Evolutionary conservation across 2,113 vertebrate genomes (phyloP).

Genomic region (Corynorhinus townsendii): DNA sequence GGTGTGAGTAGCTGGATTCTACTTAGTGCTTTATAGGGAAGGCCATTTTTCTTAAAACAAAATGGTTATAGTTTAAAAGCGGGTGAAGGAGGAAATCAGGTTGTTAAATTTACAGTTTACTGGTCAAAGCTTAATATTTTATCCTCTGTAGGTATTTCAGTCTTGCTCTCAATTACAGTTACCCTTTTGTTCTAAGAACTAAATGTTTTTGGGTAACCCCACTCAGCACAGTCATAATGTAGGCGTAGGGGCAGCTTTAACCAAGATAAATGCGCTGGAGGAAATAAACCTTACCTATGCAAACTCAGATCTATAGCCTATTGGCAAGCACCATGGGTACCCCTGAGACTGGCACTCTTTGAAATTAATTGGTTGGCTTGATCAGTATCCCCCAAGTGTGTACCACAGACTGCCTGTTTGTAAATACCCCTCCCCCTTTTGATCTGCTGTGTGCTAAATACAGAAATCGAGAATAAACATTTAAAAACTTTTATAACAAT

Average conservation of each 20-base stretch:
- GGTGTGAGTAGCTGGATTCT: background rate
- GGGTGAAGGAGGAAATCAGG: background rate
- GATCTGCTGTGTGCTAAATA: background rate
- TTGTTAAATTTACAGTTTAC: constrained; percentile 2
- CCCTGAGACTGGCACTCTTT: background rate
- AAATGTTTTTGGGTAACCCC: background rate
- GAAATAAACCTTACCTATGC: background rate
- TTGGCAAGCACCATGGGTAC: background rate
- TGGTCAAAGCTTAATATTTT: background rate
- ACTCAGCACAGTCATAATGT: background rate
- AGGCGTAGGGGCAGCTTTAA: background rate
- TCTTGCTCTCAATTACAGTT: background rate
- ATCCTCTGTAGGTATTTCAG: background rate
- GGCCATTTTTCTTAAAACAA: background rate
- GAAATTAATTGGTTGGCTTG: background rate
- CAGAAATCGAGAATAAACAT: background rate
- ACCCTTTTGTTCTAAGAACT: background rate
- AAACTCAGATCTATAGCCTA: background rate
- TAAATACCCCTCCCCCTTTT: background rate
- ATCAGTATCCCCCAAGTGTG: background rate
- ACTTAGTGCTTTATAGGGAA: background rate
- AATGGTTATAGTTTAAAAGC: constrained; percentile 1
- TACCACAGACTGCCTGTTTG: background rate
- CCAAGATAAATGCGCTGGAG: background rate
- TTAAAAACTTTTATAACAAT: background rate